These are phyloP conservation scores for Struthidea cinerea DNA, from an alignment of 2,113 vertebrate genomes.

Conservation along the genomic window DNA sequence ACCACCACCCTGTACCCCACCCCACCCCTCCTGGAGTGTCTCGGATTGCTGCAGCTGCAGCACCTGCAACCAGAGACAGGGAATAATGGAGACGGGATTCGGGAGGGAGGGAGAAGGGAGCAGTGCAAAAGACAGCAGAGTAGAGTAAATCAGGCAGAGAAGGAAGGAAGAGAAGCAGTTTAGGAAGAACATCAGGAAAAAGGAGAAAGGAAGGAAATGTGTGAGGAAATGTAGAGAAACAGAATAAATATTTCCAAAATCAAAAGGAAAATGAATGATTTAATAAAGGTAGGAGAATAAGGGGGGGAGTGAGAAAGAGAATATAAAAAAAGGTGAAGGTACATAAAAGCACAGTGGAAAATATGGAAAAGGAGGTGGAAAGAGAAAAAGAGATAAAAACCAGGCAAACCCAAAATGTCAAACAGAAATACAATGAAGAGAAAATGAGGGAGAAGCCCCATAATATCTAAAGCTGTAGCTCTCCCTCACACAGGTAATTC, in stretches of 20 bases:
- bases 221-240: not conserved
- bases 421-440: not conserved
- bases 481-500: not conserved
- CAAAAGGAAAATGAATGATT: not conserved
- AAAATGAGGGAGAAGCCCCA: not conserved
- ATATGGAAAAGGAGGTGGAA: not conserved
- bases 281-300: not conserved
- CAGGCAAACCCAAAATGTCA: not conserved
- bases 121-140: not conserved
- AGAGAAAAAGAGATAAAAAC: not conserved
- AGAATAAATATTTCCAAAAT: not conserved
- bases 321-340: not conserved
- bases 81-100: not conserved
- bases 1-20: not conserved
- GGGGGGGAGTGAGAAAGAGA: not conserved
- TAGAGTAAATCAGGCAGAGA: not conserved
- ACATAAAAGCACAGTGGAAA: not conserved
- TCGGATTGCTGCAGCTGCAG: conserved; percentile 11
- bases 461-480: not conserved
- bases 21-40: not conserved
- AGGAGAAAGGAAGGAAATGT: not conserved
- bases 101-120: not conserved
- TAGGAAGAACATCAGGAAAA: not conserved
- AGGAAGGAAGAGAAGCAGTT: not conserved
- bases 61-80: not conserved